Conservation (phyloP, 2,888 invertebrate genomes). For the Callimorpha dominula region DNA sequence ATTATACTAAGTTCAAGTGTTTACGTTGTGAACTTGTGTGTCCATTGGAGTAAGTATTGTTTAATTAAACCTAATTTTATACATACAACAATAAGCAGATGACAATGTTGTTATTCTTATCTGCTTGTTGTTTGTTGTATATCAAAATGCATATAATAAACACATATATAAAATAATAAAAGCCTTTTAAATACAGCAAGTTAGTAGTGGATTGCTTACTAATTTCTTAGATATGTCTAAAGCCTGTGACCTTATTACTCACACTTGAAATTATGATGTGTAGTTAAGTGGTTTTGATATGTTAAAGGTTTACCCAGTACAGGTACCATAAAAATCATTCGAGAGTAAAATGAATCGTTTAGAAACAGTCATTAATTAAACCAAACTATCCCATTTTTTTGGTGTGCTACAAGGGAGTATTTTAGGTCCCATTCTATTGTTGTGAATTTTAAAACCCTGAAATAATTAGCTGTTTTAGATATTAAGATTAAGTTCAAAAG, state of each 20-base stretch:
- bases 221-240: background rate
- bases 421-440: background rate
- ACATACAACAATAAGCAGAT: no score
- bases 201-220: background rate
- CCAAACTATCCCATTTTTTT: background rate
- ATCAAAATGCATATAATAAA: no score
- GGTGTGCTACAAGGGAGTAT: conserved; percentile 5
- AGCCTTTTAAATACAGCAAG: background rate
- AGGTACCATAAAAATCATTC: background rate
- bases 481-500: background rate
- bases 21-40: conserved; percentile 72
- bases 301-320: background rate
- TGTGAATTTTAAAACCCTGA: background rate
- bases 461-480: background rate
- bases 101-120: no score
- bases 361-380: background rate
- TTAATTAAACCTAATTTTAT: background rate
- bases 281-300: background rate
- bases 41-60: conserved; percentile 70
- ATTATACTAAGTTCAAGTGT: conserved; percentile 65
- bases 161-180: background rate
- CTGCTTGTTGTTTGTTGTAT: no score
- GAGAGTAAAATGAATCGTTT: background rate
- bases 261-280: background rate
- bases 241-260: background rate